Evolutionary conservation across 2,888 invertebrate genomes (phyloP), one percentile per base, ranked within the genome.

Genomic region (Trichogramma dendrolimi): DNA sequence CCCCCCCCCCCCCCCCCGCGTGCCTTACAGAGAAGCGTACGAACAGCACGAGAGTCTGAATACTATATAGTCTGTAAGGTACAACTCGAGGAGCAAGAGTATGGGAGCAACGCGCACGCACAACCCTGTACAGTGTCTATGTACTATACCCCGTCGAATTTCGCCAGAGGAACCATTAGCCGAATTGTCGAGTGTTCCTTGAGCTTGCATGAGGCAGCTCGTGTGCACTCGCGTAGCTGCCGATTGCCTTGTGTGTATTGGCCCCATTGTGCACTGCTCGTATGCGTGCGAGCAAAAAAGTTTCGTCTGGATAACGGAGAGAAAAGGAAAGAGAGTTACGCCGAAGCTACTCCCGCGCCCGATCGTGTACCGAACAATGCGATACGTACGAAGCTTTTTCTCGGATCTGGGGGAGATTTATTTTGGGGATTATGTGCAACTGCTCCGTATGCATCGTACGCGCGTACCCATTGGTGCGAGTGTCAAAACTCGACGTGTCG

Each of bases 361-460:
- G 64, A 65, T 67, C 58, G 56, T 61, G 66, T 61, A 52, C 56
- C 52, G 50, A 61, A 61, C 61, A 61, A 61, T 61, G 48, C 49
- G 55, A 60, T 50, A 43, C 43, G 46, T 55, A 55, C 44, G 27
- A 27, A 27, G 27, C 27, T 27, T 27, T 27, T 27, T 27, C 27
- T 27, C 27, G 2, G 27, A 27, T 27, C 27, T 27, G 27, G 27
- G 27, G 27, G 27, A 27, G 27, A 27, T 27, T 27, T 27, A 27
- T 27, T 27, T 27, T 27, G 27, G 27, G 27, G 27, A 27, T 27
- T 27, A 27, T 27, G 27, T 27, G 27, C 27, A 27, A 27, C 27
- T 27, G 27, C 27, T 39, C 39, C 39, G n/a, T 10, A 11, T 42
- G 46, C 49, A 54, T 60, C 41, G 49, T 55, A 43, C 27, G 46